Conservation (phyloP, 37 sponge, comb jelly and placozoan genomes). For the Hormiphora californensis region DNA sequence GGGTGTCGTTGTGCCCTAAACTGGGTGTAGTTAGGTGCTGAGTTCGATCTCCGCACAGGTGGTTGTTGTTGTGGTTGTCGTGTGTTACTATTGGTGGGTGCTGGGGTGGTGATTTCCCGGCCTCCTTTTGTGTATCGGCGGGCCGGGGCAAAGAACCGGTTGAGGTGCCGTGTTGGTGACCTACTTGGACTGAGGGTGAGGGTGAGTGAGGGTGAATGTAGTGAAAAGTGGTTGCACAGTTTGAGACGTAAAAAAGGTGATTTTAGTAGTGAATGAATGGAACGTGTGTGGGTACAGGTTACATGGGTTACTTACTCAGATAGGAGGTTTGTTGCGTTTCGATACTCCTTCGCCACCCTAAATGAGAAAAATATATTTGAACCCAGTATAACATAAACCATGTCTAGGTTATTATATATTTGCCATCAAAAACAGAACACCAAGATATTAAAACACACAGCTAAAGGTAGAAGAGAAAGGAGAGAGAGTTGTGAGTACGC, state of each 20-base stretch:
- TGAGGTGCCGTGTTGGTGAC: slow-evolving; percentile 18
- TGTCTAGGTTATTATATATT: no score
- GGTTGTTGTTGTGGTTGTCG: no score
- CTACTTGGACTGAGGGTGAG: neutral
- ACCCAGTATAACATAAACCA: neutral
- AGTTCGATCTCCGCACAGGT: neutral
- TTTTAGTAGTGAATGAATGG: no score
- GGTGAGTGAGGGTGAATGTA: neutral
- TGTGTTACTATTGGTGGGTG: no score
- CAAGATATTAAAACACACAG: no score
- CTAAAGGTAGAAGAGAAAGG: no score
- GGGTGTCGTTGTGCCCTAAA: no score
- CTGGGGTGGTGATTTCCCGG: no score
- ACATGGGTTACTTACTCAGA: neutral
- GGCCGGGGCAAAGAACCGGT: no score
- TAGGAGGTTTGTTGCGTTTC: neutral
- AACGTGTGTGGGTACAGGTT: neutral
- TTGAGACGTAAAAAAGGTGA: neutral
- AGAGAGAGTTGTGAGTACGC: neutral
- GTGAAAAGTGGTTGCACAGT: neutral
- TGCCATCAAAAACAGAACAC: no score
- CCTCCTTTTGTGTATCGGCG: no score
- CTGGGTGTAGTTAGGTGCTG: neutral
- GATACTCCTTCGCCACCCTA: neutral
- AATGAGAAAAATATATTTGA: neutral